Percentiles rank a stretch among this genome's conserved stretches.
Evolutionary conservation across 2,113 vertebrate species (phyloP).

Genomic region (Phrynosoma blainvillii): DNA sequence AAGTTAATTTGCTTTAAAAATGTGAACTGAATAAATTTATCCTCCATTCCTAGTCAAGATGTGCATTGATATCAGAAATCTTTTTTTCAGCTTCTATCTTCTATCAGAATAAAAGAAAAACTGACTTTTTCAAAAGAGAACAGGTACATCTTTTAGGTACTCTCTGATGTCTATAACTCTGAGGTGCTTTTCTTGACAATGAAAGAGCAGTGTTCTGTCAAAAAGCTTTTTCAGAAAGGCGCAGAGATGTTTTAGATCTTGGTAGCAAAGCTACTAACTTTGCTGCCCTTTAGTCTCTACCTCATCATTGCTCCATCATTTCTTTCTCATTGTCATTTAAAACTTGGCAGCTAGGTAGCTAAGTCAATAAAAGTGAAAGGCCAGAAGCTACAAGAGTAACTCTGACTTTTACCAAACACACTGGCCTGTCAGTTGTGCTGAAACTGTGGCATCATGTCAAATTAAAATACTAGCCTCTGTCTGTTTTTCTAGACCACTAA

Average conservation of each 20-base stretch:
- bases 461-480: background rate
- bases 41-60: background rate
- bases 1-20: background rate
- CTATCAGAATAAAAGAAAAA: conserved; percentile 1
- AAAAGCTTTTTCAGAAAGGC: background rate
- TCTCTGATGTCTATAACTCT: conserved; percentile 2
- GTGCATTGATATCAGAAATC: background rate
- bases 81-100: background rate
- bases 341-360: background rate
- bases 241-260: conserved; percentile 12
- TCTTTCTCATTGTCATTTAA: background rate
- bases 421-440: too few relatives aligned
- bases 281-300: background rate
- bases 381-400: background rate
- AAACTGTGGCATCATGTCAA: background rate
- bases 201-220: background rate
- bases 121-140: background rate
- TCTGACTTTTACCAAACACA: background rate
- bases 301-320: background rate
- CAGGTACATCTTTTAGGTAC: background rate
- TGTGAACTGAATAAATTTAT: background rate
- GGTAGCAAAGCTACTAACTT: background rate
- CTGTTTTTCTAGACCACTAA: background rate
- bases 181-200: background rate
- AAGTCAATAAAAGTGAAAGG: background rate